These are phyloP conservation scores for Sphyrna mokarran DNA, from an alignment of 2,113 vertebrate species.

Conservation along the genomic window DNA sequence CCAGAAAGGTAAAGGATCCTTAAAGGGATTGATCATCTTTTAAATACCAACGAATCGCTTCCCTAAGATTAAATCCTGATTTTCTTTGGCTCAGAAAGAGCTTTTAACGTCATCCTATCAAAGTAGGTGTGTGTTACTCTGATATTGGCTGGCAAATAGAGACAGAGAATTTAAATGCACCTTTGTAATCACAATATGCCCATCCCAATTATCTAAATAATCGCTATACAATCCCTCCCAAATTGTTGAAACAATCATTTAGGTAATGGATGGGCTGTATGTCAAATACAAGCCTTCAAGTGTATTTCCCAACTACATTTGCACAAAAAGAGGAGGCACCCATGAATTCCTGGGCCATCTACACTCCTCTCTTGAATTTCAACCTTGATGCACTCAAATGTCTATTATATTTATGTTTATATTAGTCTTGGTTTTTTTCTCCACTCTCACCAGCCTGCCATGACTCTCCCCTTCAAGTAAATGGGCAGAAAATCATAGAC, in stretches of 20 bases:
- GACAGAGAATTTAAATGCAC: not conserved
- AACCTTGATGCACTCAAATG: too few species aligned
- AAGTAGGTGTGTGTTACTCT: not conserved
- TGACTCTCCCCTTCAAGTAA: not conserved
- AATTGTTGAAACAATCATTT: too few species aligned
- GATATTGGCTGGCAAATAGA: not conserved
- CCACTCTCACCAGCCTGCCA: not conserved
- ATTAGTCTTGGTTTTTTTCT: not conserved
- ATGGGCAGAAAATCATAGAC: not conserved
- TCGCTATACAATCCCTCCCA: not conserved
- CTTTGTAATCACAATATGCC: not conserved
- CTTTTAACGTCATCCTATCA: not conserved
- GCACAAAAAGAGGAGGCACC: not conserved
- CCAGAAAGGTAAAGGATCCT: not conserved
- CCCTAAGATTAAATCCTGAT: not conserved
- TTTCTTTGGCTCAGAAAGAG: not conserved
- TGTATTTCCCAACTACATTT: not conserved
- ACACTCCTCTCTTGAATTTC: not conserved
- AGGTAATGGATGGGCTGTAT: not conserved
- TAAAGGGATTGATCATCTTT: not conserved
- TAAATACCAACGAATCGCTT: not conserved
- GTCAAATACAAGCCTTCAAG: not conserved
- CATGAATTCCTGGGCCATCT: not conserved
- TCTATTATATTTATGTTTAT: not conserved
- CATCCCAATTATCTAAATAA: not conserved